phyloP scores from a whole-genome alignment of 2,888 invertebrate genomes.

The Herminia tarsipennalis region DNA sequence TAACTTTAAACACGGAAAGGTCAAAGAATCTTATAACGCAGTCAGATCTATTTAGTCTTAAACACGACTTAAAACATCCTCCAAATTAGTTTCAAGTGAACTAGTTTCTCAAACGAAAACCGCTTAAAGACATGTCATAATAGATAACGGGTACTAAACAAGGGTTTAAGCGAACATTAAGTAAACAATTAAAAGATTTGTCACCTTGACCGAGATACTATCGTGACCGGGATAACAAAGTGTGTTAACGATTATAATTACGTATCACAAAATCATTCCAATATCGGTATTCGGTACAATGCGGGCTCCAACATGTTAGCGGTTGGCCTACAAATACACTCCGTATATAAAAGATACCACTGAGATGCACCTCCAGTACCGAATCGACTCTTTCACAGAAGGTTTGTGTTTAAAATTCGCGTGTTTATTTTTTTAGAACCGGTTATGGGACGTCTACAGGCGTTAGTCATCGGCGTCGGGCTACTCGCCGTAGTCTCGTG shows the following conservation, averaged over 20 bases:
- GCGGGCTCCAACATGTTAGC: conserved; percentile 73
- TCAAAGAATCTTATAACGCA: background rate
- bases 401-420: conserved; percentile 59
- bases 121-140: background rate
- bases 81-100: background rate
- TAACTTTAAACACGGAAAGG: background rate
- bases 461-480: conserved; percentile 60
- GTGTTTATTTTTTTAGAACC: conserved; percentile 72
- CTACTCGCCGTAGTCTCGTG: conserved; percentile 52
- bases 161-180: conserved; percentile 40
- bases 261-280: conserved; percentile 71
- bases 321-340: conserved; percentile 80
- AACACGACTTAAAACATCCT: background rate
- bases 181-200: conserved; percentile 61
- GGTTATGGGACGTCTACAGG: conserved; percentile 68
- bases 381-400: conserved; percentile 65
- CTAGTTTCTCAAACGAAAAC: background rate
- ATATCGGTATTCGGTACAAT: conserved; percentile 62
- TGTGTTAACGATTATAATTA: conserved; percentile 79
- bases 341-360: conserved; percentile 78
- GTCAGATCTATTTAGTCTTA: background rate
- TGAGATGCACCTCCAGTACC: conserved; percentile 70
- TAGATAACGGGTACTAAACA: conserved; percentile 24
- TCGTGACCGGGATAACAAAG: conserved; percentile 73
- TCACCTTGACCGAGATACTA: conserved; percentile 76